These are phyloP conservation scores for Phortica okadai DNA, from an alignment of 2,888 invertebrate species.

Conservation along the genomic window DNA sequence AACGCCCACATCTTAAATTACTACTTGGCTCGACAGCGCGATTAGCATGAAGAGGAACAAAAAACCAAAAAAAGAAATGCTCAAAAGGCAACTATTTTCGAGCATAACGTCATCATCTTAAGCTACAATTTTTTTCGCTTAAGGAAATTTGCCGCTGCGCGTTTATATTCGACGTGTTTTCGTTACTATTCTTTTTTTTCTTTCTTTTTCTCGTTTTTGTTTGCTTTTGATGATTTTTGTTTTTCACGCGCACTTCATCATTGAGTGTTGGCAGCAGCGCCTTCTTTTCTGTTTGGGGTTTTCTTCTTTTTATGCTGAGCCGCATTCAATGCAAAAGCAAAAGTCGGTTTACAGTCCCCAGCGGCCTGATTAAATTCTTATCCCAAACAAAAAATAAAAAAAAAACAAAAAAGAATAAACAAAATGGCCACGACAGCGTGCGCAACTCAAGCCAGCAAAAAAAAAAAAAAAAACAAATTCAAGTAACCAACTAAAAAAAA, in stretches of 20 bases:
- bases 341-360: conserved; percentile 65
- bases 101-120: conserved; percentile 21
- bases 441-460: conserved; percentile 8
- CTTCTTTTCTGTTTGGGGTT: neutral
- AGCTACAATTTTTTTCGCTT: conserved; percentile 15
- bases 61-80: conserved; percentile 41
- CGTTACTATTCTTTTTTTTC: conserved; percentile 23
- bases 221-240: neutral
- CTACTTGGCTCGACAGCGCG: conserved; percentile 66
- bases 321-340: conserved; percentile 38
- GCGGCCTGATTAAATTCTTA: conserved; percentile 68
- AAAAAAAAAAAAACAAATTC: neutral
- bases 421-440: conserved; percentile 43
- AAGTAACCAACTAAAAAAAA: neutral
- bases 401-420: no score
- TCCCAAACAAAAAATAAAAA: conserved; percentile 36
- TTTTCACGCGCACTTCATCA: conserved; percentile 31
- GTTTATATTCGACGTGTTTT: conserved; percentile 5
- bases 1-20: conserved; percentile 64
- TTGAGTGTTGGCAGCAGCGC: neutral
- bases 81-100: conserved; percentile 18
- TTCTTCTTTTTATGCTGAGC: conserved; percentile 14
- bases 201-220: conserved; percentile 17
- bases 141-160: neutral
- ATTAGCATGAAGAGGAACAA: conserved; percentile 46